Evolutionary conservation across 1,140 invertebrate genomes (phyloP), one percentile per base, ranked within the genome.

Genomic region (Cherax quadricarinatus): DNA sequence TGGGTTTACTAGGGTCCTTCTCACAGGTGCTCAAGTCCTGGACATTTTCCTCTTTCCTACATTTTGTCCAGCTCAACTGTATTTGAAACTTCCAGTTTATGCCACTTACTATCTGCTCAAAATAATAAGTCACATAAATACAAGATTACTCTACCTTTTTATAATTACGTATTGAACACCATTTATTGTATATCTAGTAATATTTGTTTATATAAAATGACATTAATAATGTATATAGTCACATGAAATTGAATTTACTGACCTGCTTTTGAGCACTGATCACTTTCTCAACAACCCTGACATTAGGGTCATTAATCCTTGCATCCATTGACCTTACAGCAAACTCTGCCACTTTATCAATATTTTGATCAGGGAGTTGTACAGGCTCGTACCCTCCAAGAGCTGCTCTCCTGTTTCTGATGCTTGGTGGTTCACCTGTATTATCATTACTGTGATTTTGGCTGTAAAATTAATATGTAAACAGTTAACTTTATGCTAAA

Each of bases 11-110:
- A 4, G 85, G 75, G 62, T 91, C 84, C 78, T 70, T 82, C 16
- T 57, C 21, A 48, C 90, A 91, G 62, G n/a, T 53, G 7, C 75
- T 79, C 5, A 86, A 24, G 78, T 91, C 78, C 81, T 75, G 66
- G 14, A 82, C 18, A 10, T 48, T 12, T 2, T 86, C 84, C 12
- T 80, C 85, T 70, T 87, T 86, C 70, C 5, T 53, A 60, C 90
- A 91, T 18, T 57, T 82, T 14, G 90, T 91, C 78, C 75, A 86
- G n/a, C 66, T 57, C 57, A 91, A 41, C 73, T n/a, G 24, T 14
- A 91, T 24, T 66, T 91, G 53, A 57, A 91, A 14, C 18, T 41
- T 81, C 84, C 78, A 86, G 16, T 91, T 82, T 21, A 66, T 21
- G 51, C 84, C 84, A 12, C 53, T 41, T 48, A 82, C 90, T n/a